Percentiles rank a stretch among this genome's conserved stretches.
phyloP scores from a whole-genome alignment of 2,797 vertebrate genomes.

The Coluber constrictor region DNA sequence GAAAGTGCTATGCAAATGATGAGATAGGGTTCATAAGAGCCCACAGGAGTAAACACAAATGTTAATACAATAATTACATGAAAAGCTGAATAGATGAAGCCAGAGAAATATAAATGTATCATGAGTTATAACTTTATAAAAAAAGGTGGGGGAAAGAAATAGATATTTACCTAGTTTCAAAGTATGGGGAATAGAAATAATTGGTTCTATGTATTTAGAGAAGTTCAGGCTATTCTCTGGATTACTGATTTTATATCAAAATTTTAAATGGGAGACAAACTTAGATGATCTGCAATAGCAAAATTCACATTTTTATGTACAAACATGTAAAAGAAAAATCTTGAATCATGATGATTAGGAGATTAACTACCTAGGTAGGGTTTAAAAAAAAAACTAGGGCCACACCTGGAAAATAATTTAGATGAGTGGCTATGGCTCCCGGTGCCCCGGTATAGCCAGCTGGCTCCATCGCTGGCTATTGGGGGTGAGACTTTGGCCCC shows the following conservation, averaged over 20 bases:
- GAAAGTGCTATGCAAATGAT: not conserved
- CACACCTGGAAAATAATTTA: not conserved
- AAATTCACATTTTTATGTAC: not conserved
- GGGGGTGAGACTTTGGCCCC: too few species aligned
- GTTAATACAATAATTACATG: not conserved
- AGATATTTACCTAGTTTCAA: not conserved
- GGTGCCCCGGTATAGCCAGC: too few species aligned
- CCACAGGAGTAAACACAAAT: not conserved
- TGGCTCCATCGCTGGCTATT: too few species aligned
- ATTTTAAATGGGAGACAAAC: not conserved
- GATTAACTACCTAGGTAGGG: not conserved
- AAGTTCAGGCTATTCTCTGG: not conserved
- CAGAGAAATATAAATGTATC: not conserved
- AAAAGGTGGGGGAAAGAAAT: not conserved
- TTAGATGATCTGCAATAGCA: not conserved
- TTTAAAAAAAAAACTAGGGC: not conserved
- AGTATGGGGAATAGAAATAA: not conserved
- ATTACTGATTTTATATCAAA: not conserved
- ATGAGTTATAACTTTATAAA: not conserved
- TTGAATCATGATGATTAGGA: not conserved
- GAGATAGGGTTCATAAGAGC: not conserved
- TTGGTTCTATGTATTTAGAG: not conserved
- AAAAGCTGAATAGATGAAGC: not conserved
- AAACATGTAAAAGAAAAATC: not conserved
- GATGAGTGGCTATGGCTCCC: not conserved